Evolutionary conservation across 2,888 invertebrate species (phyloP).

Genomic region (Lampropteryx suffumata): DNA sequence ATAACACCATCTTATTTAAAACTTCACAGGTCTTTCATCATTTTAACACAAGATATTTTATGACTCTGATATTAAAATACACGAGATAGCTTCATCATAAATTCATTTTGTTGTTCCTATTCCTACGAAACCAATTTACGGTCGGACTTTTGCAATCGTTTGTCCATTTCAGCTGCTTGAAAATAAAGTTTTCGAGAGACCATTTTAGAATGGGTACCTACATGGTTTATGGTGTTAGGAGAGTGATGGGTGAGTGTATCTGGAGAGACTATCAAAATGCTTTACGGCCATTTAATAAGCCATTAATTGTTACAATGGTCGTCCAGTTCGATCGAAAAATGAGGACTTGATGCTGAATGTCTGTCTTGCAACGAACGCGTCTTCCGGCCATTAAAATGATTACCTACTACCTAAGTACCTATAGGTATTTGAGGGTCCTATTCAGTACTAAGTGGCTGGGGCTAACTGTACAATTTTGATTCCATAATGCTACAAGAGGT

Average conservation of each 20-base stretch:
- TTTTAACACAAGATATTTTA: too few species aligned
- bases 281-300: slow-evolving; percentile 24
- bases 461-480: too few species aligned
- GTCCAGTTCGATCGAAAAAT: slow-evolving; percentile 2
- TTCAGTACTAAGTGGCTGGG: too few species aligned
- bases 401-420: not conserved
- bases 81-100: not conserved
- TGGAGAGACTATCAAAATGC: slow-evolving; percentile 23
- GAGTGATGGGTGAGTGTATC: slow-evolving; percentile 22
- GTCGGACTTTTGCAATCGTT: slow-evolving; percentile 10
- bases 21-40: too few species aligned
- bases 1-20: too few species aligned
- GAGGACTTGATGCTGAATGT: not conserved
- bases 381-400: not conserved
- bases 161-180: slow-evolving; percentile 1
- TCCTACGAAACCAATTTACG: slow-evolving; percentile 11
- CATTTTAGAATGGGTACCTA: slow-evolving; percentile 5
- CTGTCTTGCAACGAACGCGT: not conserved
- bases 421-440: too few species aligned
- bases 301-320: slow-evolving; percentile 24
- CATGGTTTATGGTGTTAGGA: slow-evolving; percentile 11
- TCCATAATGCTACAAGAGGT: too few species aligned
- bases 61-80: not conserved
- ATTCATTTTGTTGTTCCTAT: slow-evolving; percentile 1
- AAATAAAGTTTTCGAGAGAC: not conserved